Evolutionary conservation across 64 coral and sea anemone genomes (phyloP), one percentile per base, ranked within the genome.

Genomic region (Cladopsammia gracilis): DNA sequence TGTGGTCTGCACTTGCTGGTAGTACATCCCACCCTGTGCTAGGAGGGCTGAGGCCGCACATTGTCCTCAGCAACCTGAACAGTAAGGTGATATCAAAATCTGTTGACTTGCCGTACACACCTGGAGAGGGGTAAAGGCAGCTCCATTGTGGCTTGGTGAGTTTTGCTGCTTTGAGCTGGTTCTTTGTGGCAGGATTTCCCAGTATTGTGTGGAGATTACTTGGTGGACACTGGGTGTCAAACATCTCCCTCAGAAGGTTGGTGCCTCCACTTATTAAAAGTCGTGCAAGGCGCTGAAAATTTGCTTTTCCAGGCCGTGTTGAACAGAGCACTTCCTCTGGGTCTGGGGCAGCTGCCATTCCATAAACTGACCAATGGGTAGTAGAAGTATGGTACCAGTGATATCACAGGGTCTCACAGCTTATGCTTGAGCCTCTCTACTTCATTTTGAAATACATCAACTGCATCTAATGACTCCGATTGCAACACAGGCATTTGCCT

Each of bases 51-150:
- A 65, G 14, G 11, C 24, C 42, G n/a, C 19, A 64, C 42, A 64
- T 47, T 19, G 10, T 9, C 42, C 80, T 66, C 26, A 84, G 64
- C 22, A 84, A 45, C 64, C 47, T 62, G 42, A 84, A 84, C 34
- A 84, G 59, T 25, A 84, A 48, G 59, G 80, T 64, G 59, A 84
- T 64, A 45, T 84, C 80, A 26, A 84, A 84, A 3, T 52, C 46
- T 14, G 60, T 84, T 11, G 80, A 84, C 25, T 65, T n/a, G 60
- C 25, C 7, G 8, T 43, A 25, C 46, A 24, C 44, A 20, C 80
- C 60, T 7, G 60, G 6, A 22, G 80, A 62, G 19, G 56, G 60
- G 26, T 44, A 47, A 1, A 80, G 77, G 15, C n/a, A 25, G 12
- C 58, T 20, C 77, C 77, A 58, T n/a, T 80, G 77, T 26, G 77